Conservation (phyloP, 2,797 vertebrate genomes). For the Danio choprae region DNA sequence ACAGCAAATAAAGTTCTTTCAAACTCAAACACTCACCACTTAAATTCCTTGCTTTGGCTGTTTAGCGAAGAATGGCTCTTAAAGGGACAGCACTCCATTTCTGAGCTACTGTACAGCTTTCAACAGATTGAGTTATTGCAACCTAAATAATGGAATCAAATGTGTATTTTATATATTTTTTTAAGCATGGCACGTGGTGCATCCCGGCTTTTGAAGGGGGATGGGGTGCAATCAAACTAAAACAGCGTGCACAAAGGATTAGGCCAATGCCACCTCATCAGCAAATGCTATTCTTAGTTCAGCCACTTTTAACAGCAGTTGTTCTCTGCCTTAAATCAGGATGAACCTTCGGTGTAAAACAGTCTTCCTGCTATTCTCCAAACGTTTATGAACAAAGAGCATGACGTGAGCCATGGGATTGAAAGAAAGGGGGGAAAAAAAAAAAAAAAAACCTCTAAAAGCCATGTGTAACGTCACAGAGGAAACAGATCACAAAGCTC, state of each 20-base stretch:
- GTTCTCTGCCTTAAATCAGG: slow-evolving; percentile 41
- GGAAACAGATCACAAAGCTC: not conserved
- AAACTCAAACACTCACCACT: slow-evolving; percentile 51
- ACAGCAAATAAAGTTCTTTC: slow-evolving; percentile 47
- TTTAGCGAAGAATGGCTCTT: slow-evolving; percentile 20
- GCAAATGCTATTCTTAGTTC: slow-evolving; percentile 58
- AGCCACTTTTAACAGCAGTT: slow-evolving; percentile 51
- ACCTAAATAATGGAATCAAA: not conserved
- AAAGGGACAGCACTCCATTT: slow-evolving; percentile 2
- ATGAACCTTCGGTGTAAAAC: slow-evolving; percentile 28
- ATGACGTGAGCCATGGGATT: not conserved
- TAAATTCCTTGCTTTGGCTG: slow-evolving; percentile 36
- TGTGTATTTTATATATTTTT: no score
- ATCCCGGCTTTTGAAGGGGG: not conserved
- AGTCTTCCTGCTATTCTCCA: slow-evolving; percentile 7
- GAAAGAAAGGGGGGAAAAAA: not conserved
- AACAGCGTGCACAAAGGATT: slow-evolving; percentile 51
- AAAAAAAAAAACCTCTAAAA: no score
- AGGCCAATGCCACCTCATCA: slow-evolving; percentile 54
- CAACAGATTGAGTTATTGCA: not conserved
- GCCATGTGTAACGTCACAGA: not conserved
- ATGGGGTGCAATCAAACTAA: slow-evolving; percentile 25
- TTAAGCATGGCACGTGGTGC: not conserved
- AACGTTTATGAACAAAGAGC: slow-evolving; percentile 1
- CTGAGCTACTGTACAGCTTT: not conserved